Evolutionary conservation across 2,797 vertebrate genomes (phyloP), one percentile per base, ranked within the genome.

Genomic region (Spondyliosoma cantharus): DNA sequence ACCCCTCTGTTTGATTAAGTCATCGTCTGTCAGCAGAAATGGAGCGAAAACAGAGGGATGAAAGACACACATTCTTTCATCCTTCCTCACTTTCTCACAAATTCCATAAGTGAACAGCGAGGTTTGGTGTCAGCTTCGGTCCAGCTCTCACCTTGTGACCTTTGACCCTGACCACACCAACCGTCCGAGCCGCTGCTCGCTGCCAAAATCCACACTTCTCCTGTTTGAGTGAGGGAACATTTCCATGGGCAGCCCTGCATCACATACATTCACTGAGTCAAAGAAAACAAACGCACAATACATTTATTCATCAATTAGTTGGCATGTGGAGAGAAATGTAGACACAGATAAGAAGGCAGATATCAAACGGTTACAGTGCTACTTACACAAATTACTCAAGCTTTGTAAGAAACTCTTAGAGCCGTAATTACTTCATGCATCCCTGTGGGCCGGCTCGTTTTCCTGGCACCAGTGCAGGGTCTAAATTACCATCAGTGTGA

Each of bases 121-220:
- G 25, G 58, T 76, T 48, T 50, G 60, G 24, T 64, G 60, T 80
- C 57, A 42, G 24, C 46, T 5, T 46, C 49, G 24, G 45, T 67
- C 66, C 22, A 0, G 24, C 52, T 24, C 56, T 89, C 71, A 71
- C 76, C 87, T 37, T 29, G 24, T 63, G 75, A 87, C 80, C 86
- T 80, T 72, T 78, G 76, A 85, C 83, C 85, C 48, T 57, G 50
- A 66, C 70, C 57, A 42, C 69, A 52, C 72, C 70, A 68, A 61
- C 53, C 61, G 60, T 43, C 62, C 11, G 52, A 15, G 22, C 58
- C 14, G 3, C 48, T 1, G 29, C 6, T 57, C 29, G 1, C 22
- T 79, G 86, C 85, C 84, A 84, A 87, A 86, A 85, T 83, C 74
- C 76, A 88, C 88, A 88, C 76, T 24, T 73, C 63, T 76, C 27